phyloP scores from a whole-genome alignment of 2,888 invertebrate genomes.

The Sympetrum striolatum region DNA sequence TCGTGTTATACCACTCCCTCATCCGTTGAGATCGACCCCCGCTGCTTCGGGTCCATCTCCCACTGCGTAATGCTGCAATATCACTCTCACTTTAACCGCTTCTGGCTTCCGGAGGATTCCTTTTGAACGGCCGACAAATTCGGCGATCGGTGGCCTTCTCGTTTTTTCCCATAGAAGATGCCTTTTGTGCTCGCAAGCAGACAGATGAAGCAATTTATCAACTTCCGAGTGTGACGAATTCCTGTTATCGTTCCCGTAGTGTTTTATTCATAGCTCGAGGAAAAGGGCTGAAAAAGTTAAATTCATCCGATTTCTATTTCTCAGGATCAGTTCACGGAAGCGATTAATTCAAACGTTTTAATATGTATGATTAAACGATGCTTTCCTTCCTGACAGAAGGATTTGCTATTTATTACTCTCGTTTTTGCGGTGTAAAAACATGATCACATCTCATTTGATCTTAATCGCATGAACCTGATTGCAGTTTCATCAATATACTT shows the following conservation, averaged over 20 bases:
- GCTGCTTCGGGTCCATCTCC: constrained; percentile 42
- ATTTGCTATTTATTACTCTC: background rate
- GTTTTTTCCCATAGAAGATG: background rate
- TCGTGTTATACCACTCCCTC: background rate
- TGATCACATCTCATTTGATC: too few species aligned
- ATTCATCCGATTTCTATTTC: background rate
- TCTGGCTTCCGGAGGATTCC: background rate
- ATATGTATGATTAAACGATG: background rate
- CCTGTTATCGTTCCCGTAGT: background rate
- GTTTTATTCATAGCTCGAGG: background rate
- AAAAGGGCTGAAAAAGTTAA: background rate
- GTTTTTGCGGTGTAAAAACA: too few species aligned
- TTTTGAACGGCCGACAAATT: constrained; percentile 23
- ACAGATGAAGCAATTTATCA: background rate
- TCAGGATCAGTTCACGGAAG: background rate
- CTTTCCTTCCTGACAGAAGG: background rate
- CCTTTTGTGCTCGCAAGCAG: background rate
- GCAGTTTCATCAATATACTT: too few species aligned
- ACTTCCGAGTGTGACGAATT: background rate
- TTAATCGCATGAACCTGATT: too few species aligned
- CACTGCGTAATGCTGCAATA: constrained; percentile 36
- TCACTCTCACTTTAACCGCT: constrained; percentile 24
- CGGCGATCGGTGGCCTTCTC: background rate
- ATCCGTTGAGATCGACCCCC: background rate
- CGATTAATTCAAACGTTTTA: background rate